Conservation (phyloP, 1,140 invertebrate species). For the Limonius californicus region DNA sequence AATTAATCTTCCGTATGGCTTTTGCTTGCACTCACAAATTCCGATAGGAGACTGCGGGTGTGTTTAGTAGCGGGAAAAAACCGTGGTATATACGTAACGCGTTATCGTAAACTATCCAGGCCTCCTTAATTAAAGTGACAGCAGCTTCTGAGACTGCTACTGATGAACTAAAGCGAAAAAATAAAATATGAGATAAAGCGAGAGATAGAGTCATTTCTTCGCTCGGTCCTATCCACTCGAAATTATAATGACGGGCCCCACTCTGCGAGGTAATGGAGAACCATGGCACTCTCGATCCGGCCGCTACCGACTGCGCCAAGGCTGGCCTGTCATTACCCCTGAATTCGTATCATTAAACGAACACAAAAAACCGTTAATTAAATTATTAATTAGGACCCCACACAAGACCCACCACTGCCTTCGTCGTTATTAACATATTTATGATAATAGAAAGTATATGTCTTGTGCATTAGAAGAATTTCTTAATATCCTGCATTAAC, state of each 20-base stretch:
- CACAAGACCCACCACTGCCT: background rate
- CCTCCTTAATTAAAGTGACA: constrained; percentile 12
- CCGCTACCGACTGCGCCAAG: constrained; percentile 8
- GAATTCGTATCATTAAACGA: constrained; percentile 3
- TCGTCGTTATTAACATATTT: background rate
- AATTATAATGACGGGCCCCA: constrained; percentile 12
- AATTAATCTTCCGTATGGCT: background rate
- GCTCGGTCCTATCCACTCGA: constrained; percentile 4
- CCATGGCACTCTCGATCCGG: background rate
- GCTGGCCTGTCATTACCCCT: background rate
- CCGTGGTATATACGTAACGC: background rate
- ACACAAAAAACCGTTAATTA: constrained; percentile 10
- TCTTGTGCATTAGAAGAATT: too few species aligned
- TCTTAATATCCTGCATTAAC: too few species aligned
- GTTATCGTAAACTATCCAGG: constrained; percentile 11
- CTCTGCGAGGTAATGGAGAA: constrained; percentile 7
- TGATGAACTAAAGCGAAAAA: constrained; percentile 8
- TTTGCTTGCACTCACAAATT: background rate
- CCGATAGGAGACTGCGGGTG: background rate
- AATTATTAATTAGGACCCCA: constrained; percentile 9
- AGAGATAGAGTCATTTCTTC: constrained; percentile 9
- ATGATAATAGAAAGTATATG: background rate
- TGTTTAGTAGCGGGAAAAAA: background rate
- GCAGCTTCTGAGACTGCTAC: constrained; percentile 10
- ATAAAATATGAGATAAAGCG: constrained; percentile 8